Evolutionary conservation across 1,140 invertebrate species (phyloP).

Genomic region (Pachypsylla venusta): DNA sequence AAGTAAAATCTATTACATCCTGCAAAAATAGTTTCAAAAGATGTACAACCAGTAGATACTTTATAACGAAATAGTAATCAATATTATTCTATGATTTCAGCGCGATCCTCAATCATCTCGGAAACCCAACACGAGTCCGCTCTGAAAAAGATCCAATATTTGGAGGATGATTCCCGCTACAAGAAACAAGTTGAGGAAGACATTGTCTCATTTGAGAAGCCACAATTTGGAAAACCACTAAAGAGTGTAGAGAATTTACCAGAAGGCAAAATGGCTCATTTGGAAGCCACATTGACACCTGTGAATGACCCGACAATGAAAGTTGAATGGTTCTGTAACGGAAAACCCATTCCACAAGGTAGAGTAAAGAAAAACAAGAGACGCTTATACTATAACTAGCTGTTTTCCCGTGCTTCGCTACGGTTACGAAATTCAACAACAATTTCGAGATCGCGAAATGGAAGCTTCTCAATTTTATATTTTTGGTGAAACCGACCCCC

Average conservation of each 20-base stretch:
- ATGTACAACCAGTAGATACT: no score
- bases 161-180: conserved; percentile 73
- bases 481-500: no score
- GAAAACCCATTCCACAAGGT: conserved; percentile 71
- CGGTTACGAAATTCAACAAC: no score
- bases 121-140: conserved; percentile 93
- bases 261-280: conserved; percentile 81
- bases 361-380: no score
- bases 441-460: no score
- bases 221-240: conserved; percentile 73
- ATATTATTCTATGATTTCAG: conserved; percentile 35
- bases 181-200: conserved; percentile 56
- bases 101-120: conserved; percentile 69
- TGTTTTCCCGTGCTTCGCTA: no score
- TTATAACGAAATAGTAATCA: no score
- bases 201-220: conserved; percentile 58
- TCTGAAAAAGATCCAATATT: conserved; percentile 74
- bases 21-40: no score
- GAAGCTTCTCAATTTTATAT: no score
- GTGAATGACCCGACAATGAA: conserved; percentile 90
- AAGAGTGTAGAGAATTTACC: conserved; percentile 64
- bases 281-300: conserved; percentile 88
- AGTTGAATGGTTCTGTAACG: conserved; percentile 91
- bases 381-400: conserved; percentile 7
- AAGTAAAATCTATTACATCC: no score